Evolutionary conservation across 2,888 invertebrate genomes (phyloP), one percentile per base, ranked within the genome.

Genomic region (Lacanobia oleracea): DNA sequence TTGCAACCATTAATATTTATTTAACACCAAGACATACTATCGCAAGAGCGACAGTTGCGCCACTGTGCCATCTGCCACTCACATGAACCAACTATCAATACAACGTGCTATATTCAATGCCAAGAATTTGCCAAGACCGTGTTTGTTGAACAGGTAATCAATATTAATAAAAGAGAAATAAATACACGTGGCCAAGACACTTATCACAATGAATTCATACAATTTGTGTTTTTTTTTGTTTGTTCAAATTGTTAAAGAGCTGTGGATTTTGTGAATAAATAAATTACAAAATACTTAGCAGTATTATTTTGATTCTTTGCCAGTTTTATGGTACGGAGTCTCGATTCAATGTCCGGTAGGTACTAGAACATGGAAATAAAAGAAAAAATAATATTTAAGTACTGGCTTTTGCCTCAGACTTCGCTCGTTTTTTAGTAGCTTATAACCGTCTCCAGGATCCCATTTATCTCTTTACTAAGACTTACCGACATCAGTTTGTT

Each of bases 91-190:
- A 37, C 56, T 77, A 77, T 77, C 82, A 0, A 18, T 10, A 10
- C 18, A 77, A 82, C 77, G 77, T 82, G 77, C 33, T 53, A 10
- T 45, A 21, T 51, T 62, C 53, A 82, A 51, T 69, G 62, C 23
- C 56, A 51, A 64, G 23, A 77, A 65, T 70, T 82, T 61, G 54
- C 51, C 14, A 51, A 68, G 12, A 68, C 61, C 8, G 0, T 43
- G n/a, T 54, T n/a, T 3, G 18, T 16, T 23, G 3, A 16, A n/a
- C n/a, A 27, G 1, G 10, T 51, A 8, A 48, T 54, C 1, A 37
- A 37, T 37, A 8, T 57, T 4, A 50, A 18, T 43, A 14, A 50
- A 48, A 48, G 4, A 0, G 21, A 16, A 72, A 56, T 27, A 16
- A 72, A 40, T n/a, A n/a, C 48, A 72, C 14, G 27, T 73, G 27